Evolutionary conservation across 2,797 vertebrate genomes (phyloP), one percentile per base, ranked within the genome.

Genomic region (Anolis apletophallus): DNA sequence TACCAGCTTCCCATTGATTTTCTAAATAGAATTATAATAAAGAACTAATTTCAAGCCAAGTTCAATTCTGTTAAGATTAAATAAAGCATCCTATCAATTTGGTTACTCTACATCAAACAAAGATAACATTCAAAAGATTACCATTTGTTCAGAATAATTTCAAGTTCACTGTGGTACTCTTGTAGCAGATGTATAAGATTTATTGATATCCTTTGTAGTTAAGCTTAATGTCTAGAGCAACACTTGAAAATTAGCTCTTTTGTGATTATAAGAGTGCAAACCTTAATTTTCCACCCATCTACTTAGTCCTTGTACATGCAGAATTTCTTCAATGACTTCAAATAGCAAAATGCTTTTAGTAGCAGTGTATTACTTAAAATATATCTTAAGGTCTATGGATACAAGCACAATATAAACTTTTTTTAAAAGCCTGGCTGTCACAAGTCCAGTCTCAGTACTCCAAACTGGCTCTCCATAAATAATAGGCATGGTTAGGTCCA

Each of bases 11-110:
- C 2, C 90, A 91, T 90, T 94, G 89, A 95, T 93, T 95, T 84
- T 93, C 54, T 81, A 94, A 94, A 85, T 52, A 92, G 80, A 91
- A 91, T 92, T 92, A 86, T 92, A 89, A 94, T 94, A 79, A 95
- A 94, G 83, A 89, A 72, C 72, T 91, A 87, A 91, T 94, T 92
- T 90, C 91, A 94, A 94, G 86, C 84, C 13, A 68, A 93, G 88
- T 86, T 95, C 92, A 91, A 59, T 95, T 95, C 94, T 76, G 85
- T 57, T 88, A 91, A 69, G 46, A 91, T 46, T 73, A 69, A 94
- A 90, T 93, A 93, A 92, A 88, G 10, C 80, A 68, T 93, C 93
- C 61, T 90, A 68, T 93, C 94, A 87, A 69, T 86, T 93, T 85
- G 91, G 46, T 91, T 91, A 85, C 57, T 86, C 75, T 69, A 80